phyloP scores from a whole-genome alignment of 2,888 invertebrate genomes.

The Pharmacophagus antenor region DNA sequence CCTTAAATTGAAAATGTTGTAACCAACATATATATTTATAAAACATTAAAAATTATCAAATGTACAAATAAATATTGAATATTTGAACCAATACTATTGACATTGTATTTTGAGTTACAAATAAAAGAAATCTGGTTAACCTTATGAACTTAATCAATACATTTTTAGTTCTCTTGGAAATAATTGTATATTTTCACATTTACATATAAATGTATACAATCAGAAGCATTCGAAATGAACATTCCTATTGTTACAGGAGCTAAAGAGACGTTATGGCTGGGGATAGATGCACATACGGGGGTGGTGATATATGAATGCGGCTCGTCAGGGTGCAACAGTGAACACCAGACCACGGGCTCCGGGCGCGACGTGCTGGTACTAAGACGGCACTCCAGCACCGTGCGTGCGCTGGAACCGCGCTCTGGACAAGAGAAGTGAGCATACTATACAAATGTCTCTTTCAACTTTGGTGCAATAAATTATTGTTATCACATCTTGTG shows the following conservation, averaged over 20 bases:
- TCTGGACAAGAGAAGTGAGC: conserved; percentile 90
- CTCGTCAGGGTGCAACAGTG: conserved; percentile 85
- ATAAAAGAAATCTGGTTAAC: no score
- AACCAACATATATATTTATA: no score
- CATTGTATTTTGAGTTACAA: no score
- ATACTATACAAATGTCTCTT: neutral
- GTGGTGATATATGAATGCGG: conserved; percentile 90
- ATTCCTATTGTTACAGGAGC: conserved; percentile 80
- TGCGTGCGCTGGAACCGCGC: conserved; percentile 93
- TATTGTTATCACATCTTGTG: no score
- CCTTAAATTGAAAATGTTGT: no score
- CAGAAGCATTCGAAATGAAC: no score
- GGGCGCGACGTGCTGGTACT: conserved; percentile 85
- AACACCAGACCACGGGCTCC: conserved; percentile 74
- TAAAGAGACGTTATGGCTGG: conserved; percentile 91
- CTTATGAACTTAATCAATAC: neutral
- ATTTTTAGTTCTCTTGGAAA: conserved; percentile 2
- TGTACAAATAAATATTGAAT: no score
- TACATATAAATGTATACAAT: no score
- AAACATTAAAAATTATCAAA: no score
- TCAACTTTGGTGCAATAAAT: no score
- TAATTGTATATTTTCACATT: neutral
- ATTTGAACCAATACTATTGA: no score
- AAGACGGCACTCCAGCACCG: conserved; percentile 90
- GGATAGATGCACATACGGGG: conserved; percentile 87